phyloP scores from a whole-genome alignment of 2,888 invertebrate genomes.

The Dryococelus australis region DNA sequence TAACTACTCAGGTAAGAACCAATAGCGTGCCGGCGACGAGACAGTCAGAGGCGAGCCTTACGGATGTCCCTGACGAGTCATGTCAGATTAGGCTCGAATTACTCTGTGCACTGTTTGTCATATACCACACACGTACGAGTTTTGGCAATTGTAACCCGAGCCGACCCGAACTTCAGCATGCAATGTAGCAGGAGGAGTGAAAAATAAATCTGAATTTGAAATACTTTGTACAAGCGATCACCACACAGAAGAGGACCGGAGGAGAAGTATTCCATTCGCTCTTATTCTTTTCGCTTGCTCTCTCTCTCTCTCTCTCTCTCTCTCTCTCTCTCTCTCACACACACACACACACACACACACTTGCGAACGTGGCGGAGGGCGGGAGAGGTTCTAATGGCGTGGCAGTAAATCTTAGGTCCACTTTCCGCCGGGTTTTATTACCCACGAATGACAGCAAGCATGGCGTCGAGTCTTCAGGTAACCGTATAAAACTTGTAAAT shows the following conservation, averaged over 20 bases:
- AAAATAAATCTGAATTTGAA: background rate
- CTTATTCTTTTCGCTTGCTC: background rate
- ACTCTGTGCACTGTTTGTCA: no score
- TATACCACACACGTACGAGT: no score
- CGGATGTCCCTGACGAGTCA: no score
- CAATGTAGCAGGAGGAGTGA: background rate
- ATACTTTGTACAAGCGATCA: background rate
- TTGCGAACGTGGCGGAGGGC: no score
- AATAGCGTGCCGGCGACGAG: no score
- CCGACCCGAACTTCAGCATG: background rate
- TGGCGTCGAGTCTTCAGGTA: background rate
- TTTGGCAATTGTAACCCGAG: no score
- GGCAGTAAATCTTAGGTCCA: background rate
- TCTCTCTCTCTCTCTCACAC: no score
- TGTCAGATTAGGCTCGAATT: no score
- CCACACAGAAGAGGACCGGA: background rate
- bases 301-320: background rate
- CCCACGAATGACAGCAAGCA: background rate
- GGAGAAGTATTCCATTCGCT: background rate
- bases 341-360: no score
- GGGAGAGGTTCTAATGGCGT: background rate
- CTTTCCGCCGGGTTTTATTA: background rate
- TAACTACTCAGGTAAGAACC: no score
- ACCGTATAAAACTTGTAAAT: conserved; percentile 8
- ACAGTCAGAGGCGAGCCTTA: no score